Percentiles rank a stretch among this genome's conserved stretches.
phyloP scores from a whole-genome alignment of 1,140 invertebrate genomes.

The Xylocopa sonorina region DNA sequence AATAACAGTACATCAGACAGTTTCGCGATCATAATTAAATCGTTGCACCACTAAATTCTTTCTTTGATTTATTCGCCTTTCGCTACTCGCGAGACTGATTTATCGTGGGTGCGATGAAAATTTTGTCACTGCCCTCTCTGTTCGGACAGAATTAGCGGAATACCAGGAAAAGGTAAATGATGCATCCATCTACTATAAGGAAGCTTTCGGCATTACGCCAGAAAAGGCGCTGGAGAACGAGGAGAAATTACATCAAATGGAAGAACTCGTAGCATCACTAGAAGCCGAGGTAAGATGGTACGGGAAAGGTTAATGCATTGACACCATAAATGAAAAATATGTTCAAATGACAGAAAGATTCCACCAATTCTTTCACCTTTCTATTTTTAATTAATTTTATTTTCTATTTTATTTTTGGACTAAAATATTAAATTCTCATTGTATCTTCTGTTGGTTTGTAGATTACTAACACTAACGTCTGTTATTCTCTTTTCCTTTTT shows the following conservation, averaged over 20 bases:
- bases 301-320: neutral
- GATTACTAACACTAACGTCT: too few species aligned
- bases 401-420: too few species aligned
- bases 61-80: neutral
- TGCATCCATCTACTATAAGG: constrained; percentile 72
- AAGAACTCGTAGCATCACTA: constrained; percentile 75
- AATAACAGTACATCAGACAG: neutral
- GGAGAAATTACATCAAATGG: constrained; percentile 77
- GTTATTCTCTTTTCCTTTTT: too few species aligned
- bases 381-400: too few species aligned
- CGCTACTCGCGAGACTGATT: neutral
- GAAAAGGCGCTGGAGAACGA: constrained; percentile 75
- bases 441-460: too few species aligned
- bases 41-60: neutral
- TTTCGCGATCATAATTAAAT: neutral
- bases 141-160: constrained; percentile 73
- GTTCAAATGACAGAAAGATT: neutral
- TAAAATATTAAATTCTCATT: too few species aligned
- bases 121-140: constrained; percentile 15
- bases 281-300: constrained; percentile 74
- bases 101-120: constrained; percentile 4
- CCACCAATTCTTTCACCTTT: neutral
- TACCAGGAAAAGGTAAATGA: constrained; percentile 70
- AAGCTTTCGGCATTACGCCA: constrained; percentile 76
- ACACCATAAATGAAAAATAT: neutral